phyloP scores from a whole-genome alignment of 2,113 vertebrate genomes.

The Pelecanus crispus region DNA sequence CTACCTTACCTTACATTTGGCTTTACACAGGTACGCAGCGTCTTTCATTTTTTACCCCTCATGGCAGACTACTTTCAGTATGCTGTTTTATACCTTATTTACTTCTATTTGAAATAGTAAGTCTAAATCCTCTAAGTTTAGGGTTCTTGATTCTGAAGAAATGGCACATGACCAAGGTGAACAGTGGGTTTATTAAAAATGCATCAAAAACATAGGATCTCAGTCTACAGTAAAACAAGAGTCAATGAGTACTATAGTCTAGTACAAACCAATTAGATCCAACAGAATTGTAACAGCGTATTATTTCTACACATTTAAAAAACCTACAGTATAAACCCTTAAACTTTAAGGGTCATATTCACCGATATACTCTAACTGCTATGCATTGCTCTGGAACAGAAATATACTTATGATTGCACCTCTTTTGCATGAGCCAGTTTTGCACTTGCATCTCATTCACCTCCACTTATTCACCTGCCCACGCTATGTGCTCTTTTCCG shows the following conservation, averaged over 20 bases:
- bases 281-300: neutral
- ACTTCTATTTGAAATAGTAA: neutral
- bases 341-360: neutral
- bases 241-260: neutral
- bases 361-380: neutral
- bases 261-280: neutral
- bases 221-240: neutral
- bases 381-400: neutral
- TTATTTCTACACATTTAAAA: neutral
- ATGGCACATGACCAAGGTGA: neutral
- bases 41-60: neutral
- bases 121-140: neutral
- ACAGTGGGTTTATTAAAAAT: neutral
- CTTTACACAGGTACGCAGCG: neutral
- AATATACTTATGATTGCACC: neutral
- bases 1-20: neutral
- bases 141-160: neutral
- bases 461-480: neutral
- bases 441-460: neutral
- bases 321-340: neutral
- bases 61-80: neutral
- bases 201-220: neutral
- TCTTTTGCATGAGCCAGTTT: neutral
- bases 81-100: neutral
- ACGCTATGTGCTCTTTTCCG: neutral